Conservation (phyloP, 2,113 vertebrate species). For the Thinocorus orbignyianus region DNA sequence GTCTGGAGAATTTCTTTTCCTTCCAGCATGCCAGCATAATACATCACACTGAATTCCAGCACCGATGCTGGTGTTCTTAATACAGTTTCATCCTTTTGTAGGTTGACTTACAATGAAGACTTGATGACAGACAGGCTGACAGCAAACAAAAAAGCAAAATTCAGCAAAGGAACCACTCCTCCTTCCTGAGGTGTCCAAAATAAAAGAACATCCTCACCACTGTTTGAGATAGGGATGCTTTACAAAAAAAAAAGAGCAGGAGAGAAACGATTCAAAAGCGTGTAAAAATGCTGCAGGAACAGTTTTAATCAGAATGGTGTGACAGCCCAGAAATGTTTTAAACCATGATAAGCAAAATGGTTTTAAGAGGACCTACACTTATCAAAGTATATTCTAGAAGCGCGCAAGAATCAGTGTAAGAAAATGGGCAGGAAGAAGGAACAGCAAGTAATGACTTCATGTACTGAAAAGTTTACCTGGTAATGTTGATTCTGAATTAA, state of each 20-base stretch:
- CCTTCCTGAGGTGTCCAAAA: not conserved
- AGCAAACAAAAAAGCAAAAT: not conserved
- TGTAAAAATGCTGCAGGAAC: not conserved
- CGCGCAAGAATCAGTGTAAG: not conserved
- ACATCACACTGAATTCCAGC: not conserved
- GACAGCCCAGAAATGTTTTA: not conserved
- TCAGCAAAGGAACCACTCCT: not conserved
- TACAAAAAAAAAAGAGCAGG: not conserved
- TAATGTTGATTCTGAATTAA: slow-evolving; percentile 96
- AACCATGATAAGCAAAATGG: not conserved
- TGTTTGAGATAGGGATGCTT: not conserved
- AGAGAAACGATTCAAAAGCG: not conserved
- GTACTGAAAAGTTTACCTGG: slow-evolving; percentile 79
- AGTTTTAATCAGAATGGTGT: not conserved
- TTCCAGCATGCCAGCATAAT: not conserved
- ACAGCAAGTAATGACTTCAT: not conserved
- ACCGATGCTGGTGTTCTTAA: not conserved
- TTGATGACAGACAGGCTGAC: not conserved
- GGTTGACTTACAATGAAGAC: not conserved
- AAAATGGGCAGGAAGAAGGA: not conserved
- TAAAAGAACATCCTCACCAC: not conserved
- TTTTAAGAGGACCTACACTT: not conserved
- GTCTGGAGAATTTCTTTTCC: not conserved
- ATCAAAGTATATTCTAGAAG: not conserved
- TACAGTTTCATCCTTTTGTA: not conserved